These are phyloP conservation scores for Chiloscyllium plagiosum DNA, from an alignment of 2,113 vertebrate species.

Conservation along the genomic window DNA sequence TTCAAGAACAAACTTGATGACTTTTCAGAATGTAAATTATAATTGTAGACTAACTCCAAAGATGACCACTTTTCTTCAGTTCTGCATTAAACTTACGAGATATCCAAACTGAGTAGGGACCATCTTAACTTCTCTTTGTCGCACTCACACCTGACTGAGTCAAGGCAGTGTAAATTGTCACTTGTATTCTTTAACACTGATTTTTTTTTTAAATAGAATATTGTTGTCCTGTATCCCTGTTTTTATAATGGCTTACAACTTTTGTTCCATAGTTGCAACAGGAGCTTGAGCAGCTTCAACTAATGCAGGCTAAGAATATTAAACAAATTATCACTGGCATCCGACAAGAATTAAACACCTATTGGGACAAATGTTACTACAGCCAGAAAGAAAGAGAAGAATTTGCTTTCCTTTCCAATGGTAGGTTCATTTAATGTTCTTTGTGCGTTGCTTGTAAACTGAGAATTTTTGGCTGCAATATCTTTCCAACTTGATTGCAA, in stretches of 20 bases:
- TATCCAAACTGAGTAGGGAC: background rate
- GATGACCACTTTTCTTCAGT: background rate
- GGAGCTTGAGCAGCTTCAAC: slow-evolving; percentile 41
- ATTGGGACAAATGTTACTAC: slow-evolving; percentile 46
- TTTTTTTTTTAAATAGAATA: background rate
- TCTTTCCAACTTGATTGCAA: background rate
- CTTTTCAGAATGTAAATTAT: background rate
- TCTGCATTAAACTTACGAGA: background rate
- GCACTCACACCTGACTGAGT: background rate
- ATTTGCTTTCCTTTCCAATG: slow-evolving; percentile 41
- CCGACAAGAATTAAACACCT: slow-evolving; percentile 41
- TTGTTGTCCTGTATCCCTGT: background rate
- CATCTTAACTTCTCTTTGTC: background rate
- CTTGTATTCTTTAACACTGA: background rate
- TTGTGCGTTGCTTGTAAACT: background rate
- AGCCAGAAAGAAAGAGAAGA: slow-evolving; percentile 40
- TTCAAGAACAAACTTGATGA: background rate
- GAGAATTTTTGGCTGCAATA: background rate
- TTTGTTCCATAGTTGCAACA: slow-evolving; percentile 42
- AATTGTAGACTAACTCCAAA: background rate
- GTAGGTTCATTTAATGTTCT: slow-evolving; percentile 38
- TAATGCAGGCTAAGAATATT: slow-evolving; percentile 42
- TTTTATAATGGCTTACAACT: background rate
- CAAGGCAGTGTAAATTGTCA: background rate
- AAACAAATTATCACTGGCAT: slow-evolving; percentile 42